A percentile compares a stretch with the other conserved stretches of the same genome.
Evolutionary conservation across 2,113 vertebrate genomes (phyloP).

Genomic region (Pseudorhombus dupliciocellatus): DNA sequence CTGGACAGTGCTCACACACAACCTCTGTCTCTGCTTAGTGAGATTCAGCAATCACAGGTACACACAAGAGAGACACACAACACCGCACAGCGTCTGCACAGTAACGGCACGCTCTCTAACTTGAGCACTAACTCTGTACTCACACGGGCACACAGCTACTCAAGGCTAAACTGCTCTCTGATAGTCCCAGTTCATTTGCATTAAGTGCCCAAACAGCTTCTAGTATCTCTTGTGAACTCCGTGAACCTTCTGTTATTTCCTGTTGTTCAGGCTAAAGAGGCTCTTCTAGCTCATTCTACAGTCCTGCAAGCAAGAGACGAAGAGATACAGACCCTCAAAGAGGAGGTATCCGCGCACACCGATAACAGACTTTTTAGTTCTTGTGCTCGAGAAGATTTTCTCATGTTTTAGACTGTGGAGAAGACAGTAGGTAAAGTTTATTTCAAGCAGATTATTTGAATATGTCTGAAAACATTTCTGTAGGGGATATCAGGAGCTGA

Average conservation of each 20-base stretch:
- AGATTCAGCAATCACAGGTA: constrained; percentile 85
- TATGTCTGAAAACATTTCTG: background rate
- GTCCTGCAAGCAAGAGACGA: constrained; percentile 75
- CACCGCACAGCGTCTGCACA: background rate
- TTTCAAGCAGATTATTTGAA: too few species aligned
- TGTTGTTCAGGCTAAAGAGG: constrained; percentile 72
- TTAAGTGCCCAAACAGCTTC: background rate
- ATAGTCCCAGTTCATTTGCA: background rate
- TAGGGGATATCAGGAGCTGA: background rate
- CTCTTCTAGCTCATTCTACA: constrained; percentile 77
- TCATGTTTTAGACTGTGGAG: too few species aligned
- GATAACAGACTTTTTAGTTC: too few species aligned
- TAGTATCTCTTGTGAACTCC: background rate
- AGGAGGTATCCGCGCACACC: too few species aligned
- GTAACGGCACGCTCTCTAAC: constrained; percentile 1
- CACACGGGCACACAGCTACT: background rate
- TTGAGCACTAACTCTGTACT: constrained; percentile 22
- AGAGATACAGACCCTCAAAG: constrained; percentile 74
- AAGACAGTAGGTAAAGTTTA: too few species aligned
- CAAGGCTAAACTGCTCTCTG: background rate
- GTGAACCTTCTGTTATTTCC: constrained; percentile 13
- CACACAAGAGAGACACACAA: constrained; percentile 30
- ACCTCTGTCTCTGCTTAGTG: constrained; percentile 81
- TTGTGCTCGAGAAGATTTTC: too few species aligned
- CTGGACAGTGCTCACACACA: constrained; percentile 68